These are phyloP conservation scores for Ichneumoninae sp. DNA, from an alignment of 2,888 invertebrate species.

Conservation along the genomic window DNA sequence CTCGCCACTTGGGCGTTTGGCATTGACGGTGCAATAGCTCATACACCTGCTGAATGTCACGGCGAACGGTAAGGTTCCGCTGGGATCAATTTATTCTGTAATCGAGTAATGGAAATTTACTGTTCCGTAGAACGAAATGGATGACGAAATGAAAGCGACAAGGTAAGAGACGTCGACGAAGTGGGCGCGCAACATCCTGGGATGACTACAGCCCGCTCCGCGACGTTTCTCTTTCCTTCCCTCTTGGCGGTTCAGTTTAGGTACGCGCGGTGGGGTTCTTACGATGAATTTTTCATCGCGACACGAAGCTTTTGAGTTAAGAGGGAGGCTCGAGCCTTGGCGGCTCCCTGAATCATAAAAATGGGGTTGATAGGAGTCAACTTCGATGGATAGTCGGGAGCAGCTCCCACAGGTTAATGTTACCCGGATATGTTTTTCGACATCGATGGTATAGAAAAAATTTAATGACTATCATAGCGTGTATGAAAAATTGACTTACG, in stretches of 20 bases:
- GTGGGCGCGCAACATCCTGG: constrained; percentile 6
- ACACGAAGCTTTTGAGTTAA: constrained; percentile 31
- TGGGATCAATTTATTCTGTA: constrained; percentile 61
- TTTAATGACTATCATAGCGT: not conserved
- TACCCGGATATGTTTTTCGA: not conserved
- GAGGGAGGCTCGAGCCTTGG: not conserved
- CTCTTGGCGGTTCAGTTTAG: constrained; percentile 3
- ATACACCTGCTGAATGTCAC: constrained; percentile 16
- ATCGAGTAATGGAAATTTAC: constrained; percentile 67
- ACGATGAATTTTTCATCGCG: constrained; percentile 63
- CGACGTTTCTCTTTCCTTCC: constrained; percentile 18
- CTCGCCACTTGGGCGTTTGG: not conserved
- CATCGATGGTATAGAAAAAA: not conserved
- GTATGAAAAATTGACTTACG: constrained; percentile 85
- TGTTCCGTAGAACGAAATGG: constrained; percentile 59
- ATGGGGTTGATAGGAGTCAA: not conserved
- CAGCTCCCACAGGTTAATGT: not conserved
- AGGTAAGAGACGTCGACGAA: constrained; percentile 47
- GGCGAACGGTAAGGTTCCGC: constrained; percentile 20
- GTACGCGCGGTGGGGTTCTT: constrained; percentile 23
- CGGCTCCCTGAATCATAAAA: not conserved
- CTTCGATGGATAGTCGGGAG: not conserved
- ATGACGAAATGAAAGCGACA: constrained; percentile 46
- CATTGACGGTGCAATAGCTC: not conserved
- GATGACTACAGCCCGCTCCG: constrained; percentile 34